phyloP scores from a whole-genome alignment of 2,888 invertebrate species.

The Dicyrtoma fusca region DNA sequence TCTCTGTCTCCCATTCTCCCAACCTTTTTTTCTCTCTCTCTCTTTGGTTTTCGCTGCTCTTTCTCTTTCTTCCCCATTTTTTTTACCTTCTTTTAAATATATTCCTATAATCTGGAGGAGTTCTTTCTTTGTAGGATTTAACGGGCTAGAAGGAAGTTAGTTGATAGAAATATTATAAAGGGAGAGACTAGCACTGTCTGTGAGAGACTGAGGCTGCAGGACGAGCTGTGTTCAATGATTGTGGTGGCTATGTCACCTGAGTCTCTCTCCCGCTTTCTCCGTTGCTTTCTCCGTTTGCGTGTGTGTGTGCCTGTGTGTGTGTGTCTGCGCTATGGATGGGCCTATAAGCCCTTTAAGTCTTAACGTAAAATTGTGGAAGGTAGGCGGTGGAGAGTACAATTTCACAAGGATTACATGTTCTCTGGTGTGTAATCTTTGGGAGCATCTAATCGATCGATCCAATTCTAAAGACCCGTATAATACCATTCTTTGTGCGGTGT shows the following conservation, averaged over 20 bases:
- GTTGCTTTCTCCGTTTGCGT: neutral
- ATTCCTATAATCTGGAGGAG: too few relatives aligned
- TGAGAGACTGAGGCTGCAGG: too few relatives aligned
- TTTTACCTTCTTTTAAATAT: too few relatives aligned
- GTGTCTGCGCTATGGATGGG: neutral
- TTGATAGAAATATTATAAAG: neutral
- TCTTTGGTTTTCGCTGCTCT: too few relatives aligned
- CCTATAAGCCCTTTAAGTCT: slow-evolving; percentile 33
- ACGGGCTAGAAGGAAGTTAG: too few relatives aligned
- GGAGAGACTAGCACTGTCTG: too few relatives aligned
- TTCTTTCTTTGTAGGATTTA: neutral
- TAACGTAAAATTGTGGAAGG: slow-evolving; percentile 28
- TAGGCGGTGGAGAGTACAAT: slow-evolving; percentile 17
- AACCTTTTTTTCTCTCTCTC: too few relatives aligned
- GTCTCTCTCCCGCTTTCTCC: neutral
- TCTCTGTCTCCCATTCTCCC: too few relatives aligned
- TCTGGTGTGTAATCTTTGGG: slow-evolving; percentile 35
- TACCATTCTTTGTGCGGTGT: too few relatives aligned
- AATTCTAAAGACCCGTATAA: too few relatives aligned
- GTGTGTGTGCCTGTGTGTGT: neutral
- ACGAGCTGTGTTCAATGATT: neutral
- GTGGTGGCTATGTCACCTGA: neutral
- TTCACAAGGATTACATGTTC: slow-evolving; percentile 35
- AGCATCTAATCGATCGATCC: slow-evolving; percentile 19
- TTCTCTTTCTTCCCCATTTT: too few relatives aligned